Base-by-base conservation (phyloP, 2,797 vertebrate genomes). In the Margarornis squamiger region DNA sequence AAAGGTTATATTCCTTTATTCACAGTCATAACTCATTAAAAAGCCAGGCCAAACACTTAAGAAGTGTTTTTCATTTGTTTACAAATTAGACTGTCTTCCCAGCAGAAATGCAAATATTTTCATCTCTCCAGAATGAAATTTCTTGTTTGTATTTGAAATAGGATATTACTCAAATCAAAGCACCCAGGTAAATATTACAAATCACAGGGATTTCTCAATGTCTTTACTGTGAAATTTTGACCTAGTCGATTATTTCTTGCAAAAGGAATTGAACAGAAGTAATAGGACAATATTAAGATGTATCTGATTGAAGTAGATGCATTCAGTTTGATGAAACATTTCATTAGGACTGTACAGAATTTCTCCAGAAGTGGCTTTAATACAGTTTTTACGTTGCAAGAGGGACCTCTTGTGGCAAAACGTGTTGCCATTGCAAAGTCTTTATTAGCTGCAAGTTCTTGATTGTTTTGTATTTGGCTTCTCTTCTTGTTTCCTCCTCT, bases 371-470 rank as follows among this genome's bases (percentile, higher is more conserved):
- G 45, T 52, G n/a, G 9, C 57, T 92, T 91, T 32, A 73, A 30
- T 91, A 30, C 24, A 46, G 5, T 36, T 89, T 93, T 17, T 79
- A 5, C 93, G 74, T 95, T 94, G 49, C 92, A 78, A 97, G 84
- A 95, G 95, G 90, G 97, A 97, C 96, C 97, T 96, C 98, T 97
- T 97, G 97, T 98, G 98, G 97, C 74, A 76, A 87, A 93, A 76
- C 24, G 49, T 88, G 71, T 55, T 67, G 84, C 46, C 72, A 7
- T 43, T 82, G 68, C 48, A 36, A 61, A 83, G 79, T 61, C 49
- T 10, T 89, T 93, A 14, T 55, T 93, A 9, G 39, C 3, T 74
- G 52, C 70, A 72, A 52, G 73, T 74, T 59, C 45, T 39, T 74
- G 29, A 61, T 29, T 36, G 1, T 18, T 85, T 38, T 9, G 4